Conservation (phyloP, 2,888 invertebrate species). For the Euzophera pinguis region DNA sequence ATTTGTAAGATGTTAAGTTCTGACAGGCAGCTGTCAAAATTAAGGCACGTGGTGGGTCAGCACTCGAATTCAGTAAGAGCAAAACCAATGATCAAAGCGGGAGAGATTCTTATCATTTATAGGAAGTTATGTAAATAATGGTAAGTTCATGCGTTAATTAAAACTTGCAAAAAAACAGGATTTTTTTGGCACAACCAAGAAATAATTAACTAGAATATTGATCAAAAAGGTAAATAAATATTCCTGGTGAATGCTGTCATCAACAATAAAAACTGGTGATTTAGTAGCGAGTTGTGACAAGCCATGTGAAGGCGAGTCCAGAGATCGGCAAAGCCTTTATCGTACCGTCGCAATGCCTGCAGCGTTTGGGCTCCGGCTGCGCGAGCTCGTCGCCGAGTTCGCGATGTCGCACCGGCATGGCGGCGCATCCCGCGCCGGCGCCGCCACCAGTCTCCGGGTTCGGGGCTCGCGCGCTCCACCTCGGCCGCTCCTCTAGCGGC, state of each 20-base stretch:
- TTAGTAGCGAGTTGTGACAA: constrained; percentile 19
- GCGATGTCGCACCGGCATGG: constrained; percentile 81
- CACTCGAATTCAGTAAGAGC: background rate
- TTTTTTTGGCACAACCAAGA: too few relatives aligned
- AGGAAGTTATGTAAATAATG: background rate
- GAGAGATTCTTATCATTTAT: constrained; percentile 23
- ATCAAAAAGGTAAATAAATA: too few relatives aligned
- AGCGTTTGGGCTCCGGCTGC: constrained; percentile 92
- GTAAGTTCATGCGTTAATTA: background rate
- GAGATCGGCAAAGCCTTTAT: constrained; percentile 33
- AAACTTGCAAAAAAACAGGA: background rate
- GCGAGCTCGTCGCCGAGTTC: constrained; percentile 78
- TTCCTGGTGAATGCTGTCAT: background rate
- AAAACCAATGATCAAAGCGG: constrained; percentile 15
- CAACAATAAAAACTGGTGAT: background rate
- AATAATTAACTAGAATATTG: too few relatives aligned
- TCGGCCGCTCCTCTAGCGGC: constrained; percentile 69
- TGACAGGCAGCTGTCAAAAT: constrained; percentile 6
- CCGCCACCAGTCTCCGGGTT: constrained; percentile 64
- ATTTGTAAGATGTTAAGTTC: constrained; percentile 3
- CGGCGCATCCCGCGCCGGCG: constrained; percentile 78
- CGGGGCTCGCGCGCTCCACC: constrained; percentile 56
- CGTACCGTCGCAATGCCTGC: constrained; percentile 95
- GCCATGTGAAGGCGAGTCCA: constrained; percentile 28
- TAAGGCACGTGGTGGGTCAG: constrained; percentile 2